A percentile compares a stretch with the other conserved stretches of the same genome.
phyloP scores from a whole-genome alignment of 2,113 vertebrate genomes.

The Heloderma charlesbogerti region DNA sequence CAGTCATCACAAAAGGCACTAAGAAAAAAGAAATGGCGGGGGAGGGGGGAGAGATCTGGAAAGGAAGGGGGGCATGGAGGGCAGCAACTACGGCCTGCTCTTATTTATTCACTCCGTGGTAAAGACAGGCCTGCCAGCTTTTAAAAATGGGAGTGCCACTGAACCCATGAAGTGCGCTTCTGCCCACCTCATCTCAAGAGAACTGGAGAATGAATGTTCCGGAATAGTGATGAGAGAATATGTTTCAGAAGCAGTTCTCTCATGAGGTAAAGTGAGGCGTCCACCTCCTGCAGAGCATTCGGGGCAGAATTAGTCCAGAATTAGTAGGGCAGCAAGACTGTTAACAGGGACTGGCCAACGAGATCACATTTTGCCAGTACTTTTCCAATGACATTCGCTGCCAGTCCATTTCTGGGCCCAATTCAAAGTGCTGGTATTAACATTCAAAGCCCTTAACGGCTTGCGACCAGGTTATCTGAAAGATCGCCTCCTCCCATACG shows the following conservation, averaged over 20 bases:
- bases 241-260: not conserved
- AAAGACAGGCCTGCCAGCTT: not conserved
- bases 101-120: not conserved
- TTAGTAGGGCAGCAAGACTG: no score
- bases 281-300: not conserved
- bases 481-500: no score
- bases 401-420: no score
- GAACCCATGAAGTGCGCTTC: no score
- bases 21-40: not conserved
- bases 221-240: not conserved
- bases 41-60: not conserved
- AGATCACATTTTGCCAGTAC: no score
- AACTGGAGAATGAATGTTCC: not conserved
- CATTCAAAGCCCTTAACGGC: no score
- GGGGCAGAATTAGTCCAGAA: not conserved
- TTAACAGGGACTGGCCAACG: no score
- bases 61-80: not conserved
- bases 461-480: no score
- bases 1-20: conserved; percentile 7
- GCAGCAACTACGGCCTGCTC: not conserved
- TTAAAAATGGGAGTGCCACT: not conserved
- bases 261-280: not conserved
- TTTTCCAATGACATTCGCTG: no score
- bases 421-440: no score
- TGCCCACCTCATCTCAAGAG: not conserved